Conservation (phyloP, 2,113 vertebrate genomes). For the Halcyon malimbica region DNA sequence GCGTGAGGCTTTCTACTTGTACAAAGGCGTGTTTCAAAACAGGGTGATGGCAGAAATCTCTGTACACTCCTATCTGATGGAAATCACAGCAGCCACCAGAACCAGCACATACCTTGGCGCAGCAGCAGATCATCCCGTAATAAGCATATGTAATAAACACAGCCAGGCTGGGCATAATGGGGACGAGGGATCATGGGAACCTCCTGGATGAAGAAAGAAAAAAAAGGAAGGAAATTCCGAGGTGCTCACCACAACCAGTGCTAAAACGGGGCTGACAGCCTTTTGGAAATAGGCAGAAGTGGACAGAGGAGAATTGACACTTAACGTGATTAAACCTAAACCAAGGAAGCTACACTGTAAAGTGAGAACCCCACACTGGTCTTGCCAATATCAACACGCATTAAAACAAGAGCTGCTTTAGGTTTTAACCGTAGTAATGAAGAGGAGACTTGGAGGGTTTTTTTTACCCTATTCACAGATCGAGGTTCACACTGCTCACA, state of each 20-base stretch:
- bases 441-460: neutral
- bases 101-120: constrained; percentile 84
- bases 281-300: neutral
- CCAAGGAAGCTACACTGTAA: neutral
- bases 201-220: constrained; percentile 77
- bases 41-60: neutral
- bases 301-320: neutral
- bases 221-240: neutral
- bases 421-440: rapidly evolving
- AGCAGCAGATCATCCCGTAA: constrained; percentile 93
- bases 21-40: neutral
- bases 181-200: constrained; percentile 98
- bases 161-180: constrained; percentile 93
- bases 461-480: constrained; percentile 87
- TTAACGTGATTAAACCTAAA: neutral
- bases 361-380: neutral
- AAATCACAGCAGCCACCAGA: neutral
- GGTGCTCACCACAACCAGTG: neutral
- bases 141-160: constrained; percentile 95
- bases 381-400: neutral
- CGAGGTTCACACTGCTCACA: constrained; percentile 96
- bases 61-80: neutral
- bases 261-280: neutral
- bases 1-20: neutral
- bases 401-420: neutral